These are phyloP conservation scores for Oryzaephilus surinamensis DNA, from an alignment of 1,140 invertebrate genomes.

Conservation along the genomic window DNA sequence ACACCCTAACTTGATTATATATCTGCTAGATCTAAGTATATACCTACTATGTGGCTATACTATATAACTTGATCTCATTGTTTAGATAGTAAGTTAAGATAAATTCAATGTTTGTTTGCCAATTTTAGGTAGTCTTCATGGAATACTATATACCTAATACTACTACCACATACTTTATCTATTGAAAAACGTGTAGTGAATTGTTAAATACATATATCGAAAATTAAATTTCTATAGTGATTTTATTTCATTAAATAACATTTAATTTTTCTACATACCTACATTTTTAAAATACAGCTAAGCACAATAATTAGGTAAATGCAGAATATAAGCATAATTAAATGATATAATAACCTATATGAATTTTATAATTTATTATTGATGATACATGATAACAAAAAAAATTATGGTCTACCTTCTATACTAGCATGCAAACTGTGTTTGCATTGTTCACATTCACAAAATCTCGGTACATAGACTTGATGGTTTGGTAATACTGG, in stretches of 20 bases:
- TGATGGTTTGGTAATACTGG: constrained; percentile 32
- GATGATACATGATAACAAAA: not conserved
- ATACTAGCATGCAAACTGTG: constrained; percentile 9
- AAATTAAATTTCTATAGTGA: no score
- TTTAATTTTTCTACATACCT: no score
- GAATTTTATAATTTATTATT: no score
- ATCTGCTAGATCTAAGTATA: no score
- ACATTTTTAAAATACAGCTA: no score
- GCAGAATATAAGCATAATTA: no score
- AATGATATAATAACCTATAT: no score
- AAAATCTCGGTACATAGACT: constrained; percentile 34
- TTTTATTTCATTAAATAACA: no score
- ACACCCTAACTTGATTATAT: constrained; percentile 15
- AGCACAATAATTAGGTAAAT: no score
- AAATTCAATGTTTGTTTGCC: constrained; percentile 20
- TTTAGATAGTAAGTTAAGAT: constrained; percentile 30
- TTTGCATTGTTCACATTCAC: constrained; percentile 35
- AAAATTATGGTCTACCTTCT: constrained; percentile 5
- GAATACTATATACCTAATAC: constrained; percentile 7
- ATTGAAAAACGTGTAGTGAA: no score
- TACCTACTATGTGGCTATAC: no score
- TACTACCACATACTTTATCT: not conserved
- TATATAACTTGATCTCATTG: constrained; percentile 21
- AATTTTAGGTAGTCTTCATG: constrained; percentile 11
- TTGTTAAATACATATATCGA: no score